These are phyloP conservation scores for Diadophis punctatus DNA, from an alignment of 2,113 vertebrate species.

Conservation along the genomic window DNA sequence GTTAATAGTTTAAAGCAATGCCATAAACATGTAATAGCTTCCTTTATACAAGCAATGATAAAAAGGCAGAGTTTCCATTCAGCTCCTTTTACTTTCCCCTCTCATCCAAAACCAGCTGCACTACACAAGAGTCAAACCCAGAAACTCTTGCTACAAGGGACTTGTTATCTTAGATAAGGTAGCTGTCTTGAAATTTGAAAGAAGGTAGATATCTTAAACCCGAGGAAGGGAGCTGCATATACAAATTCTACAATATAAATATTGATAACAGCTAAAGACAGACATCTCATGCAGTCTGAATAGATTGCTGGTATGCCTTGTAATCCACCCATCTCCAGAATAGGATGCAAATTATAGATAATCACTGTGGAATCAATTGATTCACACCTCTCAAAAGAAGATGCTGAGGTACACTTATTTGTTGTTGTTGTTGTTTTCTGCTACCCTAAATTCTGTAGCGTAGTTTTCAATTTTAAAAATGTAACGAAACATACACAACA, in stretches of 20 bases:
- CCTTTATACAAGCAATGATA: conserved; percentile 49
- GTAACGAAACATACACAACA: not conserved
- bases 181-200: not conserved
- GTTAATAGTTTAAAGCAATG: not conserved
- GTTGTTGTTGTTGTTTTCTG: not conserved
- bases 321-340: not conserved
- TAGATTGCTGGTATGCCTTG: not conserved
- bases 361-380: not conserved
- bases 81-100: not conserved
- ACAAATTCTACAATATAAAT: not conserved
- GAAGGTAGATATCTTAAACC: not conserved
- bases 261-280: not conserved
- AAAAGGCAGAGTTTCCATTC: conserved; percentile 39
- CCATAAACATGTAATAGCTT: conserved; percentile 23
- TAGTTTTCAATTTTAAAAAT: not conserved
- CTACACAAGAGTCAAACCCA: not conserved
- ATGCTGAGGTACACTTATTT: not conserved
- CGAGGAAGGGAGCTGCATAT: too few species aligned
- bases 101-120: not conserved
- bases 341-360: not conserved
- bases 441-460: not conserved
- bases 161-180: not conserved
- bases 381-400: not conserved
- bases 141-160: not conserved
- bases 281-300: not conserved